These are phyloP conservation scores for Leptosomus discolor DNA, from an alignment of 2,113 vertebrate genomes.

Conservation along the genomic window DNA sequence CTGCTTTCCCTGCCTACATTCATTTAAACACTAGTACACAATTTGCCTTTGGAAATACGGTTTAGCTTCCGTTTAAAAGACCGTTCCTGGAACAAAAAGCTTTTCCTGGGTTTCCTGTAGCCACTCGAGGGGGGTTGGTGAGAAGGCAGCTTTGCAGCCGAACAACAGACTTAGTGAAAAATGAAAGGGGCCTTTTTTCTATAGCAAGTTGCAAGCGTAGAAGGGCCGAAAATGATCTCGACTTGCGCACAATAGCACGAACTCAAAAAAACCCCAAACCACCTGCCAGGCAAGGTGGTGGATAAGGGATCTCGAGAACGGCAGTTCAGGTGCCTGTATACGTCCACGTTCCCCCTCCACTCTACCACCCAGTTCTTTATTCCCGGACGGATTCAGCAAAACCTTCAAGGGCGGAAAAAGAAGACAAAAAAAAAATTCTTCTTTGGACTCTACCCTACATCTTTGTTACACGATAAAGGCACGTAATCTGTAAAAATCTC, in stretches of 20 bases:
- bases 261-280: neutral
- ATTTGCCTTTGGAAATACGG: neutral
- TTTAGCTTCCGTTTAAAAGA: neutral
- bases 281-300: neutral
- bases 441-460: neutral
- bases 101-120: neutral
- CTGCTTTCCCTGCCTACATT: neutral
- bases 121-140: neutral
- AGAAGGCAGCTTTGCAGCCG: neutral
- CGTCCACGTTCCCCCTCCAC: neutral
- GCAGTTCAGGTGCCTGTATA: neutral
- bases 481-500: slow-evolving; percentile 58
- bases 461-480: slow-evolving; percentile 50
- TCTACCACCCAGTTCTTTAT: neutral
- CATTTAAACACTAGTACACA: neutral
- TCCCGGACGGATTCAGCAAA: slow-evolving; percentile 22
- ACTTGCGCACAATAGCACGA: neutral
- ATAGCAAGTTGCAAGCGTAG: neutral
- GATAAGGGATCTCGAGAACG: neutral
- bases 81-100: neutral
- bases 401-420: slow-evolving; percentile 44
- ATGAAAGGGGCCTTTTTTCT: neutral
- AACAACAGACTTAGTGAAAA: neutral
- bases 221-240: neutral
- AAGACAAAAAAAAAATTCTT: neutral